These are phyloP conservation scores for Dolichoris vasculosae DNA, from an alignment of 1,140 invertebrate species.

Conservation along the genomic window DNA sequence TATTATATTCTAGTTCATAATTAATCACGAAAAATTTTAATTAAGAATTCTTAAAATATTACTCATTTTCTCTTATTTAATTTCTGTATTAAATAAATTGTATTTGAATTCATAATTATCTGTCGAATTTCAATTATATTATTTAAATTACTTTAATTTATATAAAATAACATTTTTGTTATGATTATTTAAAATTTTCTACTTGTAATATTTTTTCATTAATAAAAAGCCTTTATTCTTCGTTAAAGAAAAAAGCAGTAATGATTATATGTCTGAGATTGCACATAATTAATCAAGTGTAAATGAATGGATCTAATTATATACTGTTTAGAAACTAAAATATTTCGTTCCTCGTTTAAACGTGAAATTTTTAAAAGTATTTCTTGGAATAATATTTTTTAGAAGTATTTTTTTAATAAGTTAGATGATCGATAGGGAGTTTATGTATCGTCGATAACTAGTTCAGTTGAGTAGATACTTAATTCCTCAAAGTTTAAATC, in stretches of 20 bases:
- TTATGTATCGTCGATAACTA: neutral
- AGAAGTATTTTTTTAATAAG: neutral
- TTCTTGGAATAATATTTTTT: neutral
- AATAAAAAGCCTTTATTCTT: too few species aligned
- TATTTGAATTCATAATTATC: too few species aligned
- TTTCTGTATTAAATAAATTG: neutral
- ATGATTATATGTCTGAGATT: too few species aligned
- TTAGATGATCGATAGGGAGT: neutral
- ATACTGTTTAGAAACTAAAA: neutral
- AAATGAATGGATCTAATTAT: neutral
- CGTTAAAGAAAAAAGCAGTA: too few species aligned
- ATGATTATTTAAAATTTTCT: too few species aligned
- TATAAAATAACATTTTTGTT: too few species aligned
- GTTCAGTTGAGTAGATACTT: neutral
- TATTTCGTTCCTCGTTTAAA: neutral
- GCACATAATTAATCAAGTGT: neutral
- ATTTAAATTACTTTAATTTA: too few species aligned
- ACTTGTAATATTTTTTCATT: too few species aligned
- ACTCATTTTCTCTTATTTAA: neutral
- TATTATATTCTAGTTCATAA: too few species aligned
- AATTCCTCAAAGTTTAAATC: neutral
- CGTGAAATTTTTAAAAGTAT: neutral
- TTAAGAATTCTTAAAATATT: neutral
- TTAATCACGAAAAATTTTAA: neutral
- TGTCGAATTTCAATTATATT: too few species aligned